phyloP scores from a whole-genome alignment of 2,113 vertebrate genomes.

The Bubo scandiacus region DNA sequence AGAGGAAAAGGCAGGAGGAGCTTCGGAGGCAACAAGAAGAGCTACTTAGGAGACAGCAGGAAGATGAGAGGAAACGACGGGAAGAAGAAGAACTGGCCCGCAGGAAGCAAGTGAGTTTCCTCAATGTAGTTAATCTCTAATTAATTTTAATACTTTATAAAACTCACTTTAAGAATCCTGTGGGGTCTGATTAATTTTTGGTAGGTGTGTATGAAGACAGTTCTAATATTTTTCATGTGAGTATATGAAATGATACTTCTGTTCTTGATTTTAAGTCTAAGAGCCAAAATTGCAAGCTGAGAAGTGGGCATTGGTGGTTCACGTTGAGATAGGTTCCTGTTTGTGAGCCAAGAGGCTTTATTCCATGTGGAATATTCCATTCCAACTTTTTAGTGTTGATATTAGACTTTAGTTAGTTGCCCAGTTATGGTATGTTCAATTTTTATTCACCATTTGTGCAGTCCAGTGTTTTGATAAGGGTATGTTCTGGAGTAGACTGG shows the following conservation, averaged over 20 bases:
- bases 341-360: not conserved
- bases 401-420: not conserved
- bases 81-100: conserved; percentile 93
- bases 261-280: not conserved
- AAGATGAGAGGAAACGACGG: conserved; percentile 90
- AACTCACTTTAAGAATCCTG: conserved; percentile 51
- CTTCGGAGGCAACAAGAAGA: conserved; percentile 87
- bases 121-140: conserved; percentile 38
- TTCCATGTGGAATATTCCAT: not conserved
- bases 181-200: conserved; percentile 42
- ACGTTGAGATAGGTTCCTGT: not conserved
- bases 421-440: not conserved
- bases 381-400: not conserved
- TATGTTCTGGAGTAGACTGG: not conserved
- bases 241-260: not conserved
- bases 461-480: not conserved
- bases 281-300: not conserved
- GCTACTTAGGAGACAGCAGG: conserved; percentile 86
- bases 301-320: not conserved
- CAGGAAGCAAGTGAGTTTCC: conserved; percentile 87
- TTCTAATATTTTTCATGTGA: conserved; percentile 38
- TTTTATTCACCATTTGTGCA: not conserved
- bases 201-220: conserved; percentile 39
- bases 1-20: conserved; percentile 87
- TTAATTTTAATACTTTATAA: conserved; percentile 12